Conservation (phyloP, 2,888 invertebrate genomes). For the Sycophila texana region DNA sequence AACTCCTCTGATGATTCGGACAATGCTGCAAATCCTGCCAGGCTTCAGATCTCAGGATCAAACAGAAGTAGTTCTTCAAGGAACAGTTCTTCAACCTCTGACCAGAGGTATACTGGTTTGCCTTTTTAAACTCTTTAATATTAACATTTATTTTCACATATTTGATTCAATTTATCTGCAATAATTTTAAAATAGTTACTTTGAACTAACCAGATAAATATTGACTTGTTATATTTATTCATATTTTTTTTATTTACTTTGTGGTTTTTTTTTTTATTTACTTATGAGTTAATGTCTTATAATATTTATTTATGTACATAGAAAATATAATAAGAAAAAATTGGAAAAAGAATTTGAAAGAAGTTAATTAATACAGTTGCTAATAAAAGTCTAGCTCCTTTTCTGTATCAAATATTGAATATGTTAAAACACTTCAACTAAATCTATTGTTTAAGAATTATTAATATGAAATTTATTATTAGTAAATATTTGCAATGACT, state of each 20-base stretch:
- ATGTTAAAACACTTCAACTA: no score
- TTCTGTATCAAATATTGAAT: no score
- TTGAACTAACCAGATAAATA: background rate
- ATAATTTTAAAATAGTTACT: background rate
- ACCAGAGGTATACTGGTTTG: slow-evolving; percentile 74
- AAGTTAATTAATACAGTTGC: no score
- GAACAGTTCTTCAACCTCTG: slow-evolving; percentile 65
- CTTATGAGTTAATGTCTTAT: no score
- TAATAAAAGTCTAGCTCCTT: no score
- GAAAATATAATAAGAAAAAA: background rate
- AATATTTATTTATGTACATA: background rate
- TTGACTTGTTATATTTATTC: no score
- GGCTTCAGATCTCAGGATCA: slow-evolving; percentile 53
- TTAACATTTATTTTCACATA: background rate
- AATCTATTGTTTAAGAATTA: no score
- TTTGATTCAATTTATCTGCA: background rate
- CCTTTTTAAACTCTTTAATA: slow-evolving; percentile 41
- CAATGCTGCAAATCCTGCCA: slow-evolving; percentile 67
- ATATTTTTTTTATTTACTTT: no score
- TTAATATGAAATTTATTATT: no score
- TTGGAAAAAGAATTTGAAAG: no score
- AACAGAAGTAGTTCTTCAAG: slow-evolving; percentile 64
- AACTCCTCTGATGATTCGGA: slow-evolving; percentile 71
- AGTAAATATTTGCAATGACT: no score
- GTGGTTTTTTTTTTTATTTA: no score